These are phyloP conservation scores for Myotis planiceps DNA, from an alignment of 2,797 vertebrate genomes.

Conservation along the genomic window DNA sequence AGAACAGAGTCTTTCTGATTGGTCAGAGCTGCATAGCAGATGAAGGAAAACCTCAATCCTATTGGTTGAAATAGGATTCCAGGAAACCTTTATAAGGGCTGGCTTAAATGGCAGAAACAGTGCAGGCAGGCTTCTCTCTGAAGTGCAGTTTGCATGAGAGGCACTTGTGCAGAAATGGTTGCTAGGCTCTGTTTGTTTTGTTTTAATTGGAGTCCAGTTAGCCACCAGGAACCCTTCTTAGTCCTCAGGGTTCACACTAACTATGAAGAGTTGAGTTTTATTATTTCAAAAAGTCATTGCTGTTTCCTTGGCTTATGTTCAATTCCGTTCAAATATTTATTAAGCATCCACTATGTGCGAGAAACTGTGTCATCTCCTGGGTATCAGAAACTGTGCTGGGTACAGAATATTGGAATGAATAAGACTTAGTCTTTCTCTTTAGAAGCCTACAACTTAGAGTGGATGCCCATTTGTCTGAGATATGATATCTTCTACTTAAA, in stretches of 20 bases:
- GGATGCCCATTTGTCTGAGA: background rate
- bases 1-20: background rate
- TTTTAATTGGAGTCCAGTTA: background rate
- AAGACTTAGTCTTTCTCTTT: background rate
- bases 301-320: conserved; percentile 22
- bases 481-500: background rate
- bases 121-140: background rate
- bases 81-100: background rate
- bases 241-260: background rate
- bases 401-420: background rate
- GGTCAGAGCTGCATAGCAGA: background rate
- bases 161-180: background rate
- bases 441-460: background rate
- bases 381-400: background rate
- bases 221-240: background rate
- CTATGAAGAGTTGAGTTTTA: conserved; percentile 19
- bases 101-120: background rate
- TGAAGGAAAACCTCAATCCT: background rate
- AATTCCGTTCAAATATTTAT: background rate
- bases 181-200: background rate
- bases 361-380: too few relatives aligned
- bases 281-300: conserved; percentile 16
- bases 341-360: background rate
- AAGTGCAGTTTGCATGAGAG: background rate
- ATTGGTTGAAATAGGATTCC: background rate